Conservation (phyloP, 2,113 vertebrate genomes). For the Nyctibius bracteatus region DNA sequence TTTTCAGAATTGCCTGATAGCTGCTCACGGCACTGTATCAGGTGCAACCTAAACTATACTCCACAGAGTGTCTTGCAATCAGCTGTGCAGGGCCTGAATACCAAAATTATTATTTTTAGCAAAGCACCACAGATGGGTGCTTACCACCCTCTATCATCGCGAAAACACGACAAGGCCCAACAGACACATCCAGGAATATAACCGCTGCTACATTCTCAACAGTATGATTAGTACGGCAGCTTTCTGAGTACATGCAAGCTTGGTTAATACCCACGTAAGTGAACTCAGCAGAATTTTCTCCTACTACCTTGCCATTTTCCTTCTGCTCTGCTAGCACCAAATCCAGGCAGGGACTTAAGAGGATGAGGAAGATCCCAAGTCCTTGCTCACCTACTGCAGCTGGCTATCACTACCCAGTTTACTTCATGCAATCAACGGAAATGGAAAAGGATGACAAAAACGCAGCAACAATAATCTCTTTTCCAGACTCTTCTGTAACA, state of each 20-base stretch:
- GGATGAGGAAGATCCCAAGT: background rate
- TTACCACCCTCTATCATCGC: background rate
- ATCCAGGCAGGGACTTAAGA: background rate
- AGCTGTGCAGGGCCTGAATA: background rate
- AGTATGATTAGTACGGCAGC: background rate
- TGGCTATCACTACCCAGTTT: background rate
- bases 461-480: background rate
- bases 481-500: background rate
- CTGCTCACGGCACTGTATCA: background rate
- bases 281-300: background rate
- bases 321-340: background rate
- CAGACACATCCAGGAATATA: background rate
- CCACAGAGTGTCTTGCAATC: background rate
- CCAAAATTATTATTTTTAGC: background rate
- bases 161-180: background rate
- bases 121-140: background rate
- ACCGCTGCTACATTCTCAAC: background rate
- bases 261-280: background rate
- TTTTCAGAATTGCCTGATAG: background rate
- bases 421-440: background rate
- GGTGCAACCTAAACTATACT: background rate
- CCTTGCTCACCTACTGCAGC: background rate
- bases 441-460: background rate
- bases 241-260: background rate
- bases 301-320: background rate